phyloP scores from a whole-genome alignment of 2,888 invertebrate species.

The Hyles lineata region DNA sequence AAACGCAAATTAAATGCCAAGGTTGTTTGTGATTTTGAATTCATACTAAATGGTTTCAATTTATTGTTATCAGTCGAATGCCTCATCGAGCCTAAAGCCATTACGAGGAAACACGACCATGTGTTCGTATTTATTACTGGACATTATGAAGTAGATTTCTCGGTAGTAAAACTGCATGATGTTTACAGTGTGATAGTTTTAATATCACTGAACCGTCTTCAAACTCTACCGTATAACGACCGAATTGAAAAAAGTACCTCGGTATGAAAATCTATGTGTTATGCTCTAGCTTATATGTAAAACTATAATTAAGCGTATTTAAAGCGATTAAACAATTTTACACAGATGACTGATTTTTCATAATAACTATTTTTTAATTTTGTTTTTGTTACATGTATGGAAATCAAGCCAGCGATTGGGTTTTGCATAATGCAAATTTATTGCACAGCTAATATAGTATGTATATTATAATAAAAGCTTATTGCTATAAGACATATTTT shows the following conservation, averaged over 20 bases:
- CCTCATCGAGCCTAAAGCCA: neutral
- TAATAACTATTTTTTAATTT: neutral
- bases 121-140: conserved; percentile 29
- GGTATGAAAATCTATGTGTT: too few species aligned
- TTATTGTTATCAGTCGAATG: conserved; percentile 6
- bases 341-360: conserved; percentile 4
- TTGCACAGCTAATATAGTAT: neutral
- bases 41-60: neutral
- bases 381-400: conserved; percentile 3
- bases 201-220: neutral
- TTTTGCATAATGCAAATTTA: neutral
- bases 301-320: too few species aligned
- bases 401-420: conserved; percentile 1
- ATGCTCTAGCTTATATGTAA: too few species aligned
- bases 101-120: neutral
- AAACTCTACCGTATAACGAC: neutral
- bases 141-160: neutral
- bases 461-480: neutral
- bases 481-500: too few species aligned
- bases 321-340: neutral
- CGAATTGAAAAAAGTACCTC: too few species aligned
- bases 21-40: neutral
- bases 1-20: neutral
- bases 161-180: neutral
- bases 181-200: neutral